phyloP scores from a whole-genome alignment of 2,113 vertebrate genomes.

The Dipodomys ordii region DNA sequence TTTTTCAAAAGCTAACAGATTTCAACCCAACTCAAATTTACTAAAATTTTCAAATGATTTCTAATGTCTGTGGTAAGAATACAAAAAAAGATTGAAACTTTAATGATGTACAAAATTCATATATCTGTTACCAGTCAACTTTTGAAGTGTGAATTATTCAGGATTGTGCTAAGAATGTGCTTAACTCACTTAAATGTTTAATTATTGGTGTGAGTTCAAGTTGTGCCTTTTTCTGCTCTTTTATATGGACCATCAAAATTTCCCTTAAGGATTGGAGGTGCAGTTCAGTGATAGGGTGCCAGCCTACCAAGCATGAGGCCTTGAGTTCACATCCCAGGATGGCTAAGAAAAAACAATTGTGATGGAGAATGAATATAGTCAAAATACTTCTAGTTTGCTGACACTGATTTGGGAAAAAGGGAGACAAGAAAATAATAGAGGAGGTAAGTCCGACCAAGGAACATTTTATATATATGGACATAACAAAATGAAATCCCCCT shows the following conservation, averaged over 20 bases:
- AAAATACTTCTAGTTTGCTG: no score
- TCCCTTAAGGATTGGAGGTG: background rate
- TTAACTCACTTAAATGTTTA: conserved; percentile 44
- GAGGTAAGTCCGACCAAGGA: no score
- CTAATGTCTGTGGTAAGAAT: conserved; percentile 45
- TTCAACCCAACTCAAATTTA: conserved; percentile 56
- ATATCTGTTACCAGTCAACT: conserved; percentile 38
- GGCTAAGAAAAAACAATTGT: no score
- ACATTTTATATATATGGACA: no score
- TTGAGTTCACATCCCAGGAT: no score
- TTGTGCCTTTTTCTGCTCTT: background rate
- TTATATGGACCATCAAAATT: conserved; percentile 54
- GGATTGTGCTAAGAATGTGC: conserved; percentile 54
- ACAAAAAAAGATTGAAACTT: conserved; percentile 63
- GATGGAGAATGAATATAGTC: no score
- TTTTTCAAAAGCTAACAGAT: conserved; percentile 31
- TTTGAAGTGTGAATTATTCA: conserved; percentile 41
- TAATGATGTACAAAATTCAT: conserved; percentile 59
- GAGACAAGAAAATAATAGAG: no score
- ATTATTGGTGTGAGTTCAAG: conserved; percentile 59
- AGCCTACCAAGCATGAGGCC: no score
- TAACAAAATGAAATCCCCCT: no score
- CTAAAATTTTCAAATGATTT: conserved; percentile 55
- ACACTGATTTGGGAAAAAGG: no score
- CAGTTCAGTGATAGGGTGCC: no score